Base-by-base conservation (phyloP, 2,888 invertebrate genomes). In the Psylliodes chrysocephalus region DNA sequence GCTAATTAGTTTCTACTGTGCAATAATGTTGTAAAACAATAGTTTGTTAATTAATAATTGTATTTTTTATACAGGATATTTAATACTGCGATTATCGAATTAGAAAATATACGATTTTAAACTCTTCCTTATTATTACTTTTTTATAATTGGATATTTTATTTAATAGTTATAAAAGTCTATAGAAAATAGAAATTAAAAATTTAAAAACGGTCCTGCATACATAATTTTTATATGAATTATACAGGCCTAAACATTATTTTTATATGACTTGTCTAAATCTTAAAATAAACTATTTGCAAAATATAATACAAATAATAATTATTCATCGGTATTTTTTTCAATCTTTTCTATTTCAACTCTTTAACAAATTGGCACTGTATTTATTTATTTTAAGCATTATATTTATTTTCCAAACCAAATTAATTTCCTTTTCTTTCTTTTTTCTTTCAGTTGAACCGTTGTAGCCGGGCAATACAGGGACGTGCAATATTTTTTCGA, bases 401-500 rank as follows among this genome's bases (percentile, higher is more conserved):
- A 53, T 62, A 19, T 67, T 64, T 57, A 54, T 63, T 69, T 68
- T 22, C n/a, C 5, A 5, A 35, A 54, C 49, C 38, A 61, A 64
- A 67, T 61, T 66, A 63, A 63, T 60, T 49, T 52, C 56, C 55
- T 51, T 64, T 68, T 68, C 47, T 66, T 60, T 67, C 40, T 70
- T 63, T 69, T 63, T 68, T 55, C 44, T 74, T 74, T 71, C 74
- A 74, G 74, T 73, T 74, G 64, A 67, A 69, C 73, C 69, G 67
- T 75, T 71, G 69, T 72, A 69, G 71, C 72, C 71, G 72, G 71
- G 70, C 69, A 56, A 66, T 54, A 67, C 64, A 71, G 70, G 72
- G 73, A 71, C 73, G 75, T 75, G 75, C 75, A 75, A 75, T 75
- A 75, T 64, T 64, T 64, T 66, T 56, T 64, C 51, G 56, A 67